Conservation (phyloP, 23 tunicate species). For the Diplosoma virens region DNA sequence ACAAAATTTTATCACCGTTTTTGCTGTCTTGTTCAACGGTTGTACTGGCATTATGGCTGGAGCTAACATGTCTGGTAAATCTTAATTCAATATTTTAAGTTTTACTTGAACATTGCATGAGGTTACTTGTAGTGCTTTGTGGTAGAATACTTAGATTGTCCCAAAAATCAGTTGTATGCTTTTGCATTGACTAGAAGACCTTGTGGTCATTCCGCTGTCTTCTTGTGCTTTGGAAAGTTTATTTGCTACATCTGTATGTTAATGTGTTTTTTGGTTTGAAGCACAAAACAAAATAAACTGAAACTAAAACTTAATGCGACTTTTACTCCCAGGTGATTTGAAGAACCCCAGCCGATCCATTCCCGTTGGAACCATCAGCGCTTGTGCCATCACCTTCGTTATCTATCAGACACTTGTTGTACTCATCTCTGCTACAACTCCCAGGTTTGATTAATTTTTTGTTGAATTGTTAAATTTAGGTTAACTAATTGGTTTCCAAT, state of each 20-base stretch:
- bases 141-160: not conserved
- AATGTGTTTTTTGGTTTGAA: not conserved
- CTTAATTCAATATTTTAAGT: not conserved
- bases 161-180: not conserved
- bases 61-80: conserved; percentile 98
- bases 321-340: conserved; percentile 70
- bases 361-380: conserved; percentile 93
- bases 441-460: too few species aligned
- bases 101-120: too few species aligned
- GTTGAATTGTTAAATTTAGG: too few species aligned
- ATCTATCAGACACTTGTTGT: conserved; percentile 64
- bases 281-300: too few species aligned
- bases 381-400: conserved; percentile 81
- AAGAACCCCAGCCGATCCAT: conserved; percentile 95
- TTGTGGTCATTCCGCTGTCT: too few species aligned
- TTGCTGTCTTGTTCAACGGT: conserved; percentile 97
- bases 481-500: too few species aligned
- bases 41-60: conserved; percentile 99
- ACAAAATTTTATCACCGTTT: conserved; percentile 80
- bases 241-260: not conserved
- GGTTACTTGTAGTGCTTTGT: not conserved
- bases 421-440: conserved; percentile 83
- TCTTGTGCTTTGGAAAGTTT: too few species aligned
- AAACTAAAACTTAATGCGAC: too few species aligned
- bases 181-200: not conserved